Percentiles rank a stretch among this genome's conserved stretches.
Conservation (phyloP, 2,888 invertebrate genomes). For the Spilosoma lubricipeda region DNA sequence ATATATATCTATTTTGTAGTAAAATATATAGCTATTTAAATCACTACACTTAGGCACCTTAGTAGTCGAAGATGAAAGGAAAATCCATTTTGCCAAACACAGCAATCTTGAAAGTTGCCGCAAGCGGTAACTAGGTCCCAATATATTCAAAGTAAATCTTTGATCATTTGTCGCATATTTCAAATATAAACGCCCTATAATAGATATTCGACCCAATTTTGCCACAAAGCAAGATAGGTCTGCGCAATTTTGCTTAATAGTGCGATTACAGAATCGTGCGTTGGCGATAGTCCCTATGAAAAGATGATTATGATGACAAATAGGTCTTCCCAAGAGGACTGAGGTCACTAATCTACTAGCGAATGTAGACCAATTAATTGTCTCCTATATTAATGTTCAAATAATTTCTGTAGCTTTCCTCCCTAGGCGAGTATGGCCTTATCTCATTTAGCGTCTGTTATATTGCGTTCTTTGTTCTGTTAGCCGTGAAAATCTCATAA, state of each 20-base stretch:
- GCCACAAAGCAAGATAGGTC: conserved; percentile 35
- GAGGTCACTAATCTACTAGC: conserved; percentile 71
- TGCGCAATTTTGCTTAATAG: conserved; percentile 57
- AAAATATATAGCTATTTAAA: background rate
- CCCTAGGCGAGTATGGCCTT: conserved; percentile 22
- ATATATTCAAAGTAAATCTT: conserved; percentile 9
- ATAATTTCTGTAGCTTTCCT: conserved; percentile 53
- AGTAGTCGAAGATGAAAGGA: background rate
- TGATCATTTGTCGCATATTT: conserved; percentile 7
- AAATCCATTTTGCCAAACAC: background rate
- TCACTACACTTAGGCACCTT: background rate
- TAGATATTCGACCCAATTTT: conserved; percentile 25
- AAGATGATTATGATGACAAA: conserved; percentile 80
- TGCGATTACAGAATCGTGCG: conserved; percentile 62
- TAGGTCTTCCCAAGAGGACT: conserved; percentile 61
- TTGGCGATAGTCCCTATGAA: conserved; percentile 64
- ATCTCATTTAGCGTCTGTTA: conserved; percentile 31
- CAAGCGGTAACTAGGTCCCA: conserved; percentile 6
- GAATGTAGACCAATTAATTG: conserved; percentile 74
- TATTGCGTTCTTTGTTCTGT: conserved; percentile 30
- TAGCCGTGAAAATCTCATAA: conserved; percentile 23
- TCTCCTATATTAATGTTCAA: conserved; percentile 58
- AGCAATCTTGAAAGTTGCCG: background rate
- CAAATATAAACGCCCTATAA: conserved; percentile 6
- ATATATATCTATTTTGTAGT: background rate